Evolutionary conservation across 30 jellyfish, hydroid and myxozoan genomes (phyloP), one percentile per base, ranked within the genome.

Genomic region (Phacellophora camtschatica): DNA sequence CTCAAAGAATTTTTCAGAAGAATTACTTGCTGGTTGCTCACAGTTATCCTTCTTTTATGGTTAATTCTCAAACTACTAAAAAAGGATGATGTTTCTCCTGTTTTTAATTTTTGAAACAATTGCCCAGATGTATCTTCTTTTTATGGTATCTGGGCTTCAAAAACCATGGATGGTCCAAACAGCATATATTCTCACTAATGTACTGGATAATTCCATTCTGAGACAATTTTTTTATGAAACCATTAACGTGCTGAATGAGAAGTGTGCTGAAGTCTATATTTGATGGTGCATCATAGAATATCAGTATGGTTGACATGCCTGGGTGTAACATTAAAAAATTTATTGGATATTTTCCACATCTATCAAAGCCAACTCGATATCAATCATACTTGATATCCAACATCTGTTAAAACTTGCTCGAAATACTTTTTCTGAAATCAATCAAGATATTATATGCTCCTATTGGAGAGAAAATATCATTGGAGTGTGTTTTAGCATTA

Each of bases 131-230:
- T 41, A 41, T 22, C 69, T 75, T 55, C 29, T 75, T 53, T 42
- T 57, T 25, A 57, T 72, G 86, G 88, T 80, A 10, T 34, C 68
- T 58, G 84, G 88, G 29, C 32, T 75, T 31, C 56, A 57, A 37
- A 31, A 57, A 34, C 66, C 81, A 20, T 75, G 88, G 88, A n/a
- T 1, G 31, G 37, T 29, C 29, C 88, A 83, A 22, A 75, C 33
- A 22, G 88, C 61, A n/a, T 72, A 72, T 51, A 11, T 50, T 15
- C n/a, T 72, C 3, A 48, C 86, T 19, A 50, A 72, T 1, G n/a
- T 5, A 13, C 5, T 51, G 2, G 18, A 72, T 53, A 54, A 58
- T 3, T 81, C 48, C 55, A 28, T 50, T 29, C 31, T 71, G 31
- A 13, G n/a, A 42, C 85, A 71, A 27, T 15, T 45, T 1, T n/a